Conservation (phyloP, 2,888 invertebrate species). For the Folsomia candida region DNA sequence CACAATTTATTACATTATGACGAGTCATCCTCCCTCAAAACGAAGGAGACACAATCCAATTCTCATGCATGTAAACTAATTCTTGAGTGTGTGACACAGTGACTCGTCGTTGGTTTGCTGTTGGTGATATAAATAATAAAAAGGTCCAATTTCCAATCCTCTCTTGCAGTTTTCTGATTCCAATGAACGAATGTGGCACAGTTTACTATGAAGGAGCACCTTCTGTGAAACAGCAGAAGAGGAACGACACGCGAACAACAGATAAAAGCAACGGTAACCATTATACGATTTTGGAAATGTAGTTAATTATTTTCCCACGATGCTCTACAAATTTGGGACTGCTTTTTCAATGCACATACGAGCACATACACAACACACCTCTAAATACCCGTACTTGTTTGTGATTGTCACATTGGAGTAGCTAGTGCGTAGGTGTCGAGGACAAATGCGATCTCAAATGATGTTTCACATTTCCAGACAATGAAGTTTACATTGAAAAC, state of each 20-base stretch:
- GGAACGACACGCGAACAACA: background rate
- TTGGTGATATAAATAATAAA: background rate
- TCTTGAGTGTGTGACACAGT: background rate
- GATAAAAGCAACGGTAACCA: constrained; percentile 8
- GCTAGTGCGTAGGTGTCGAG: background rate
- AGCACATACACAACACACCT: too few relatives aligned
- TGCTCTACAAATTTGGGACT: background rate
- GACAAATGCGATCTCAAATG: background rate
- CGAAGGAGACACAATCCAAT: background rate
- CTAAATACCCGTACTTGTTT: too few relatives aligned
- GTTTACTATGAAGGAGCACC: constrained; percentile 34
- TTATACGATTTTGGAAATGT: background rate
- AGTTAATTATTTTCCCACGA: background rate
- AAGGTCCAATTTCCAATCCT: too few relatives aligned
- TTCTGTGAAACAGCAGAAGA: constrained; percentile 1
- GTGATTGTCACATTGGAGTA: too few relatives aligned
- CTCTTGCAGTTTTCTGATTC: constrained; percentile 45
- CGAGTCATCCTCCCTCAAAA: too few relatives aligned
- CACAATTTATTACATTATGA: too few relatives aligned
- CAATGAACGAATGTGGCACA: constrained; percentile 46
- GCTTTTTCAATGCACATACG: too few relatives aligned
- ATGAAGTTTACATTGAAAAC: constrained; percentile 50
- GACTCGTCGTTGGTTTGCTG: background rate
- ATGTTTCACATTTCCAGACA: constrained; percentile 11
- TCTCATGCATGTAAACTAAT: background rate